phyloP scores from a whole-genome alignment of 2,113 vertebrate species.

The Columba livia region DNA sequence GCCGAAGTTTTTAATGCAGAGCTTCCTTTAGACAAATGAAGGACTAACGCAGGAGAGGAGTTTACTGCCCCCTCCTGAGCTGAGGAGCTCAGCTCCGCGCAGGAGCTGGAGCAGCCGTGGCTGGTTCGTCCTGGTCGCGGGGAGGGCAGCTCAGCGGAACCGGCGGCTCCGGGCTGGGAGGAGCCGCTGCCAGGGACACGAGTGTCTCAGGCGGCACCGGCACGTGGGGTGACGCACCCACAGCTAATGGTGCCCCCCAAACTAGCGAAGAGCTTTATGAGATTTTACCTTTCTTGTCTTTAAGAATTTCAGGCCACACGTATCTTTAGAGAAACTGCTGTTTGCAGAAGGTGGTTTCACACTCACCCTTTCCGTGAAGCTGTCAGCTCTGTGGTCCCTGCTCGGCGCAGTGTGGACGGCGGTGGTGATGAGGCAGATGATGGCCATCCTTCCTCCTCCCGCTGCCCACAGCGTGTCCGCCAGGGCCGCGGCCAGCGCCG shows the following conservation, averaged over 20 bases:
- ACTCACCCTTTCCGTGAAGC: constrained; percentile 81
- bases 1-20: not conserved
- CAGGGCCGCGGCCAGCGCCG: constrained; percentile 67
- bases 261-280: too few relatives aligned
- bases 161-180: not conserved
- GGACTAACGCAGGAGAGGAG: not conserved
- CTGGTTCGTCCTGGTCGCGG: not conserved
- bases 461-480: constrained; percentile 84
- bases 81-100: fast-evolving
- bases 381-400: constrained; percentile 66
- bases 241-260: fast-evolving
- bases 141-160: not conserved
- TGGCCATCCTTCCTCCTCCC: constrained; percentile 72
- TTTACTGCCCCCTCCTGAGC: not conserved
- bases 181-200: not conserved
- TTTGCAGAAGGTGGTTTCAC: fast-evolving
- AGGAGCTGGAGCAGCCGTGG: not conserved
- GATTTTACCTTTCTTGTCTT: not conserved
- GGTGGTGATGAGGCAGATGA: constrained; percentile 72
- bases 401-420: constrained; percentile 29
- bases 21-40: not conserved
- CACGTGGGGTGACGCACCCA: fast-evolving
- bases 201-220: not conserved
- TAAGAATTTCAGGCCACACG: not conserved
- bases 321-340: not conserved